These are phyloP conservation scores for Psix sp. DNA, from an alignment of 1,140 invertebrate species.

Conservation along the genomic window DNA sequence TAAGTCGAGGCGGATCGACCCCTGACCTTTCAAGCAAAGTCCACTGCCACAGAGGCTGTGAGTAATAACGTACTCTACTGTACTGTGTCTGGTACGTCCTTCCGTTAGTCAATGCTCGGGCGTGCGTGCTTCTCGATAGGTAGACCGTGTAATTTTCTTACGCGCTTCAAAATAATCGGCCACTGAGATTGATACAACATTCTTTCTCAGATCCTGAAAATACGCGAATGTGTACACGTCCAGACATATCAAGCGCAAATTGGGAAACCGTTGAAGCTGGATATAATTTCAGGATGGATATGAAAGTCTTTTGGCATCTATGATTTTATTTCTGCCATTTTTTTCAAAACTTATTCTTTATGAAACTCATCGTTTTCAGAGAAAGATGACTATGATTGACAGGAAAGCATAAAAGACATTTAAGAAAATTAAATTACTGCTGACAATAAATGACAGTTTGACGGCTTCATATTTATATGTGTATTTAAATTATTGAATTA, in stretches of 20 bases:
- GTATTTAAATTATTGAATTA: no score
- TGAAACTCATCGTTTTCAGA: no score
- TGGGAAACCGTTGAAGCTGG: constrained; percentile 17
- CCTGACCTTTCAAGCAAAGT: constrained; percentile 63
- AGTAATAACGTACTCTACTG: constrained; percentile 71
- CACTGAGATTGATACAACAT: constrained; percentile 55
- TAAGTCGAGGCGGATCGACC: constrained; percentile 71
- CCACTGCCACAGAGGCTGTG: constrained; percentile 67
- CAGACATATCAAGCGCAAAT: constrained; percentile 16
- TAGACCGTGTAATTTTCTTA: constrained; percentile 69
- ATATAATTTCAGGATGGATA: constrained; percentile 14
- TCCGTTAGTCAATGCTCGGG: constrained; percentile 51
- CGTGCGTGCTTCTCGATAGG: constrained; percentile 48
- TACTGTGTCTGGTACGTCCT: constrained; percentile 52
- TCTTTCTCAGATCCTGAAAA: constrained; percentile 42
- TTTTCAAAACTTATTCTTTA: no score
- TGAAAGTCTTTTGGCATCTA: neutral
- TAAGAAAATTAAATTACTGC: no score
- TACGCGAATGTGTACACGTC: constrained; percentile 13
- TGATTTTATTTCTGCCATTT: no score
- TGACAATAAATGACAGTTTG: no score
- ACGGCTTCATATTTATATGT: no score
- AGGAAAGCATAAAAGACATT: no score
- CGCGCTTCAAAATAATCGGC: constrained; percentile 66
- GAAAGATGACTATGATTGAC: no score